Evolutionary conservation across 2,113 vertebrate genomes (phyloP).

Genomic region (Orthonyx spaldingii): DNA sequence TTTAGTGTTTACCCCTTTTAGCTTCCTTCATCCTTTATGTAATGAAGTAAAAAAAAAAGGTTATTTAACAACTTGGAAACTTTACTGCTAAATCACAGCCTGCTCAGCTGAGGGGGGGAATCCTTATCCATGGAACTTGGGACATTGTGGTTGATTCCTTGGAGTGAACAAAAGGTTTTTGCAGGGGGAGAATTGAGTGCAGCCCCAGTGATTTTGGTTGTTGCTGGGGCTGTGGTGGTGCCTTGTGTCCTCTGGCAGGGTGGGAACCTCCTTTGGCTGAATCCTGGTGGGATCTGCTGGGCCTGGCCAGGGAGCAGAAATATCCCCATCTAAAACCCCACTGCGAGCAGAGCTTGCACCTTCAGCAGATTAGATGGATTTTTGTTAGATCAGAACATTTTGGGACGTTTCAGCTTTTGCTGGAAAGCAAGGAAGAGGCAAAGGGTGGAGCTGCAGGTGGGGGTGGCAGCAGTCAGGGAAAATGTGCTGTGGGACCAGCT

Average conservation of each 20-base stretch:
- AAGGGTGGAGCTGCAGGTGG: not conserved
- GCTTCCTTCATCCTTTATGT: not conserved
- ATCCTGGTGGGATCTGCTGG: not conserved
- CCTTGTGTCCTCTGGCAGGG: accelerated
- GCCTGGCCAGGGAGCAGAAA: not conserved
- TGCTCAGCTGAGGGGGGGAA: not conserved
- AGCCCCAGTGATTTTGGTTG: not conserved
- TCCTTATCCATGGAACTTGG: not conserved
- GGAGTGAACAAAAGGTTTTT: not conserved
- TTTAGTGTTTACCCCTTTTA: not conserved
- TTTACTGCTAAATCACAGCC: not conserved
- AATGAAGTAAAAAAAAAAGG: not conserved
- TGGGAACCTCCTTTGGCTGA: not conserved
- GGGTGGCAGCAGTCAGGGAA: not conserved
- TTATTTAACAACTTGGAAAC: not conserved
- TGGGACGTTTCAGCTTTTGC: not conserved
- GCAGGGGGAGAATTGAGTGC: not conserved
- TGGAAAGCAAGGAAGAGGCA: not conserved
- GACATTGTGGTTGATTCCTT: not conserved
- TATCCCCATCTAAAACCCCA: accelerated
- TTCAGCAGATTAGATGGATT: accelerated
- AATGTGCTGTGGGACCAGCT: not conserved
- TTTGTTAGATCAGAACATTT: accelerated
- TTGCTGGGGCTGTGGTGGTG: not conserved
- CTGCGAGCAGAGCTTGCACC: too few species aligned